These are phyloP conservation scores for Chelonus formosanus DNA, from an alignment of 2,888 invertebrate species.

Conservation along the genomic window DNA sequence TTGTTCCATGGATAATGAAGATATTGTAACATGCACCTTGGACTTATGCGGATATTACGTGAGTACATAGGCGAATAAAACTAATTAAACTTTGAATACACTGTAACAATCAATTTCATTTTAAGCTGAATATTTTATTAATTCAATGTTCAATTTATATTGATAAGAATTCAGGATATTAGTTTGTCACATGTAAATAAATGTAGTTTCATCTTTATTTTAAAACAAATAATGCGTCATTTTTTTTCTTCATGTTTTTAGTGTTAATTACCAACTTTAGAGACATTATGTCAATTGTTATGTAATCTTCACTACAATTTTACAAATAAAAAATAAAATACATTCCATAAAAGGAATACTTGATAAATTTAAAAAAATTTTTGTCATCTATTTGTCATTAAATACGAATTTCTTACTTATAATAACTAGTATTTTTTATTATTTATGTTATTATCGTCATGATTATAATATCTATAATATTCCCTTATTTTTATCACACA, in stretches of 20 bases:
- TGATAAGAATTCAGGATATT: background rate
- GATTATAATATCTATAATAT: background rate
- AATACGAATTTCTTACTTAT: background rate
- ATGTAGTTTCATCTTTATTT: conserved; percentile 8
- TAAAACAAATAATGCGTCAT: background rate
- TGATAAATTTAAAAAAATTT: background rate
- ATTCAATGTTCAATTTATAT: too few species aligned
- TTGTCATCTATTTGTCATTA: background rate
- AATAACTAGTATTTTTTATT: too few species aligned
- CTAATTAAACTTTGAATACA: conserved; percentile 1
- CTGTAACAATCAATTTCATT: too few species aligned
- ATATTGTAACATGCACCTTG: conserved; percentile 23
- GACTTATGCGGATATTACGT: conserved; percentile 25
- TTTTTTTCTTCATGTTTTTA: conserved; percentile 7
- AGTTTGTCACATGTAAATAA: conserved; percentile 21
- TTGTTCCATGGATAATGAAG: conserved; percentile 18
- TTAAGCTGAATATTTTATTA: too few species aligned
- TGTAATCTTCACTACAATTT: conserved; percentile 20
- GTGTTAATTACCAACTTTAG: background rate
- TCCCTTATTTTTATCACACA: conserved; percentile 34
- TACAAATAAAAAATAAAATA: conserved; percentile 23
- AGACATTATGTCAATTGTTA: conserved; percentile 18
- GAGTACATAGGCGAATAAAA: conserved; percentile 18
- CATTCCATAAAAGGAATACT: conserved; percentile 20
- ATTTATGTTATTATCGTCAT: background rate